Conservation (phyloP, 2,888 invertebrate genomes). For the Aporophyla lueneburgensis region DNA sequence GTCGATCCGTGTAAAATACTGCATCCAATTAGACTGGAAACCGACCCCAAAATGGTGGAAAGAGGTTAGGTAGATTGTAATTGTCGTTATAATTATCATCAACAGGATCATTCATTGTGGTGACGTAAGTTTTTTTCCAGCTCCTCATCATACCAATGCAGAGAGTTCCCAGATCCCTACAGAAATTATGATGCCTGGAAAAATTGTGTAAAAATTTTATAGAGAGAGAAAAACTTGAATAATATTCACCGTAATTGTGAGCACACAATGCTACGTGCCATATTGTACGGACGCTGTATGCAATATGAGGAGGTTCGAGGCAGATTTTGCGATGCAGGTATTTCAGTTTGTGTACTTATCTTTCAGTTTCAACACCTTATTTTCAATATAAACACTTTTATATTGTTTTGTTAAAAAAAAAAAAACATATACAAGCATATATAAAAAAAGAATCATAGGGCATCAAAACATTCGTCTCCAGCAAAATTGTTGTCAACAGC, state of each 20-base stretch:
- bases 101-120: no score
- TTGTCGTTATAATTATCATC: neutral
- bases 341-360: neutral
- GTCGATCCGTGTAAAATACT: neutral
- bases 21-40: neutral
- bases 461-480: no score
- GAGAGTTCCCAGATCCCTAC: neutral
- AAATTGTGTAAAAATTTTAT: constrained; percentile 21
- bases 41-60: neutral
- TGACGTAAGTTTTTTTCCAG: neutral
- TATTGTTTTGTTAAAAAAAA: no score
- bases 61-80: neutral
- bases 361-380: neutral
- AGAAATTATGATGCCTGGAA: constrained; percentile 11
- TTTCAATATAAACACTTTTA: neutral
- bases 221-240: constrained; percentile 20
- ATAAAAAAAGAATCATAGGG: no score
- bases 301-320: constrained; percentile 41
- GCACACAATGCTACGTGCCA: constrained; percentile 57
- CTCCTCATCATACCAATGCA: neutral
- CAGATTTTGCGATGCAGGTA: constrained; percentile 30
- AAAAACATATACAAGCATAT: no score
- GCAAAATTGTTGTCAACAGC: no score
- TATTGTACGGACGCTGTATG: constrained; percentile 43
- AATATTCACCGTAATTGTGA: constrained; percentile 58